Percentiles rank a stretch among this genome's conserved stretches.
Conservation (phyloP, 2,797 vertebrate species). For the Acanthurus tractus region DNA sequence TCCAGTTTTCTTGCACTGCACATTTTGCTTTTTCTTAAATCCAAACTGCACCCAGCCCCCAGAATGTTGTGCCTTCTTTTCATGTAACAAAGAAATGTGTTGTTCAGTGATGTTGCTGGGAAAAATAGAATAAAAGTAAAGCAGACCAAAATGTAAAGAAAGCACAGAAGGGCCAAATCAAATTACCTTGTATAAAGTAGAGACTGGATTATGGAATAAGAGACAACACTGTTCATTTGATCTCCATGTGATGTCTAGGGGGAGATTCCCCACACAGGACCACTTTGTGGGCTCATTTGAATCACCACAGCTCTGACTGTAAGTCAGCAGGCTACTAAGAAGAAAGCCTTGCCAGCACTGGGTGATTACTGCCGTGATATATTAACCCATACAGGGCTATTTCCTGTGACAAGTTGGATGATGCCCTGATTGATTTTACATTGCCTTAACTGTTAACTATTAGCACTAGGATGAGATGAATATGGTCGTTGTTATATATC, state of each 20-base stretch:
- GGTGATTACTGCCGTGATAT: conserved; percentile 79
- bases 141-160: conserved; percentile 1
- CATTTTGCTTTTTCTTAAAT: conserved; percentile 27
- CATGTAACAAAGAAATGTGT: conserved; percentile 1
- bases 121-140: conserved; percentile 8
- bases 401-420: conserved; percentile 78
- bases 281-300: conserved; percentile 81
- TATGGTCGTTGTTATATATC: conserved; percentile 61
- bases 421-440: conserved; percentile 81
- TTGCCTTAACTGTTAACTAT: conserved; percentile 74
- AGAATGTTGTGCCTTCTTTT: not conserved
- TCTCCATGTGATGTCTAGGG: conserved; percentile 67
- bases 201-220: conserved; percentile 29
- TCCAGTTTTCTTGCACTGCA: conserved; percentile 38
- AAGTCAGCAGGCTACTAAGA: conserved; percentile 74
- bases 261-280: conserved; percentile 66
- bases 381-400: conserved; percentile 76
- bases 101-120: conserved; percentile 14
- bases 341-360: conserved; percentile 63
- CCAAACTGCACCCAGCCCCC: not conserved
- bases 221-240: conserved; percentile 60
- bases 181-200: conserved; percentile 46
- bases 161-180: conserved; percentile 22
- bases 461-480: conserved; percentile 64
- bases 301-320: conserved; percentile 67